phyloP scores from a whole-genome alignment of 2,113 vertebrate species.

The Ariopsis seemanni region DNA sequence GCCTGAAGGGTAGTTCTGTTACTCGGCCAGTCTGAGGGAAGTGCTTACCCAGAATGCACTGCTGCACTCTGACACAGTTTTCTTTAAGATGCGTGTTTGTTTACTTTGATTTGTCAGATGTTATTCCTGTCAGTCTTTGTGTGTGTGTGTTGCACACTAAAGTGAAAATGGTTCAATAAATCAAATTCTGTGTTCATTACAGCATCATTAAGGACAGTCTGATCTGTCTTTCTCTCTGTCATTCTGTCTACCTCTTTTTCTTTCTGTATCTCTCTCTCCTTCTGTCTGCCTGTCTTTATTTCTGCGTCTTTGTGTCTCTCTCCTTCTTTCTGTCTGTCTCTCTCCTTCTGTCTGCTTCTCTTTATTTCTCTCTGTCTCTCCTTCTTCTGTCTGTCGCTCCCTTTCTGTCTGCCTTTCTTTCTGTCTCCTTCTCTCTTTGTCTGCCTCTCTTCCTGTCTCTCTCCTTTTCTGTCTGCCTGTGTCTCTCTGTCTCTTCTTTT shows the following conservation, averaged over 20 bases:
- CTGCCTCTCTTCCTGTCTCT: not conserved
- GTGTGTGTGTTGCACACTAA: not conserved
- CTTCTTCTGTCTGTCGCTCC: no score
- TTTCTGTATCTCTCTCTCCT: not conserved
- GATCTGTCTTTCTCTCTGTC: not conserved
- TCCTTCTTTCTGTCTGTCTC: no score
- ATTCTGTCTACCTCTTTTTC: not conserved
- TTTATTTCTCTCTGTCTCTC: not conserved
- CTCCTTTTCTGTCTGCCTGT: not conserved
- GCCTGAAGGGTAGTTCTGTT: not conserved
- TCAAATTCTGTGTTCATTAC: not conserved
- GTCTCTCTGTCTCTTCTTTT: not conserved
- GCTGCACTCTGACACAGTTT: not conserved
- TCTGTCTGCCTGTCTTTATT: not conserved
- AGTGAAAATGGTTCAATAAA: constrained; percentile 1
- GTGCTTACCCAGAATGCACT: constrained; percentile 6
- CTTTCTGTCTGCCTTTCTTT: not conserved
- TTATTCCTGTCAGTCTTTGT: not conserved
- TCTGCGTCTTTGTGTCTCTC: no score
- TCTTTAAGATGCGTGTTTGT: not conserved
- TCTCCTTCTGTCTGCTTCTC: not conserved
- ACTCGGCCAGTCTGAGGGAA: not conserved
- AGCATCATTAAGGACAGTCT: no score
- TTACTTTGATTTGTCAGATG: not conserved
- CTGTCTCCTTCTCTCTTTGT: not conserved